phyloP scores from a whole-genome alignment of 2,888 invertebrate species.

The Drosophila sordidula region DNA sequence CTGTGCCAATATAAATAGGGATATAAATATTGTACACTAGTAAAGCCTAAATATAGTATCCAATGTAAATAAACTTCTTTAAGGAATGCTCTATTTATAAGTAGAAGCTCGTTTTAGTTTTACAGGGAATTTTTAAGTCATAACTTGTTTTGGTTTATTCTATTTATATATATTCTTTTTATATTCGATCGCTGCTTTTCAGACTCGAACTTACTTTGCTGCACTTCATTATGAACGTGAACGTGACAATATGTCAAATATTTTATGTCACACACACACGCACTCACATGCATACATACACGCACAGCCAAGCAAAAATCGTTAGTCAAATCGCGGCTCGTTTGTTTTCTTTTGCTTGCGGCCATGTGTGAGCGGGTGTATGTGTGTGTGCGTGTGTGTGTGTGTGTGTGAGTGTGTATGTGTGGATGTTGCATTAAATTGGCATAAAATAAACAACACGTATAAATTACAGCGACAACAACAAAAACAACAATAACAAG shows the following conservation, averaged over 20 bases:
- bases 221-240: constrained; percentile 43
- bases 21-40: too few relatives aligned
- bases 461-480: constrained; percentile 68
- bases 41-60: too few relatives aligned
- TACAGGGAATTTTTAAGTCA: constrained; percentile 1
- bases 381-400: constrained; percentile 1
- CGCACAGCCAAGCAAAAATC: constrained; percentile 15
- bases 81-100: too few relatives aligned
- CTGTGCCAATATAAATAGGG: too few relatives aligned
- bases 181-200: constrained; percentile 29
- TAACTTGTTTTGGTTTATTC: not conserved
- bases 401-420: constrained; percentile 12
- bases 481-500: constrained; percentile 26
- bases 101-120: not conserved
- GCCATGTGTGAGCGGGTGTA: constrained; percentile 16
- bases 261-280: constrained; percentile 37
- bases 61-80: too few relatives aligned
- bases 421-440: constrained; percentile 72
- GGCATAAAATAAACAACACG: constrained; percentile 79
- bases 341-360: constrained; percentile 45
- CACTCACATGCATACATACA: constrained; percentile 11
- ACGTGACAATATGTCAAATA: constrained; percentile 65
- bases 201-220: constrained; percentile 26
- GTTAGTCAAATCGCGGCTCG: constrained; percentile 53
- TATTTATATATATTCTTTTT: not conserved